Evolutionary conservation across 2,113 vertebrate genomes (phyloP).

Genomic region (Coregonus clupeaformis): DNA sequence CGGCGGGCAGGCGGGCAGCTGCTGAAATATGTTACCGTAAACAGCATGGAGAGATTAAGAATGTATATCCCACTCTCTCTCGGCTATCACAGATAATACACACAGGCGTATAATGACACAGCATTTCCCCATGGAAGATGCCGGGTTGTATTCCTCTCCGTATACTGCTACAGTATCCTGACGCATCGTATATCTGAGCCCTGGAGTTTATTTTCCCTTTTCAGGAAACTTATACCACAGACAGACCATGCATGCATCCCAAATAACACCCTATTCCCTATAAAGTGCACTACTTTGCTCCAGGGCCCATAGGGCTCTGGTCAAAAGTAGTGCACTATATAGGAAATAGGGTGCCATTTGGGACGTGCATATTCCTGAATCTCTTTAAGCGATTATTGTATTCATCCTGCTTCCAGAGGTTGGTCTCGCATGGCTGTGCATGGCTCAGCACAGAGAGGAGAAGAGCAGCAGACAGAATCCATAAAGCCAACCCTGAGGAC

Average conservation of each 20-base stretch:
- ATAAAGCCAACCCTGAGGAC: slow-evolving; percentile 57
- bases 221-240: background rate
- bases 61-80: slow-evolving; percentile 50
- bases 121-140: slow-evolving; percentile 49
- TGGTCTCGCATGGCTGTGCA: slow-evolving; percentile 54
- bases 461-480: slow-evolving; percentile 45
- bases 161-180: background rate
- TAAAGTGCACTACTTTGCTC: background rate
- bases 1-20: background rate
- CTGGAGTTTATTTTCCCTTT: background rate
- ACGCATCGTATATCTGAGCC: background rate
- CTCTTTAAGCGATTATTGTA: slow-evolving; percentile 54
- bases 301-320: slow-evolving; percentile 18
- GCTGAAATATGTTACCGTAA: slow-evolving; percentile 66
- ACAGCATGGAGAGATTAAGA: slow-evolving; percentile 65
- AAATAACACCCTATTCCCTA: no score
- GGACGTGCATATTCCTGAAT: slow-evolving; percentile 44
- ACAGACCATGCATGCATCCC: background rate
- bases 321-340: no score
- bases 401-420: slow-evolving; percentile 58
- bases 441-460: slow-evolving; percentile 29
- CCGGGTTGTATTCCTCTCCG: background rate
- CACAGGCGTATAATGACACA: slow-evolving; percentile 56
- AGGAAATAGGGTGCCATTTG: slow-evolving; percentile 8
- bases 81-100: slow-evolving; percentile 63